phyloP scores from a whole-genome alignment of 2,888 invertebrate species.

The Limnephilus marmoratus region DNA sequence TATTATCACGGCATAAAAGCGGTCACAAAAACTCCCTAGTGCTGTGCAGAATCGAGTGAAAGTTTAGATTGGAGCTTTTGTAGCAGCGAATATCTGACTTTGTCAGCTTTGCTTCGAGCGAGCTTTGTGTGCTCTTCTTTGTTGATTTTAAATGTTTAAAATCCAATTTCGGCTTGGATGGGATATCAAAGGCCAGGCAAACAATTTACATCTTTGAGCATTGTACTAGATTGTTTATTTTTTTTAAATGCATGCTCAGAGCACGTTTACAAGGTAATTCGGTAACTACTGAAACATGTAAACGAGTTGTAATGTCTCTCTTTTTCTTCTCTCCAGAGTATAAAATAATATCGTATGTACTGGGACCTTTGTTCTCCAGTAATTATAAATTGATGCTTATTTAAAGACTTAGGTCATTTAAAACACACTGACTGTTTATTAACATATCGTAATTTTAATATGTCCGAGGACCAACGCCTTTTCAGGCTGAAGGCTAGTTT shows the following conservation, averaged over 20 bases:
- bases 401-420: too few species aligned
- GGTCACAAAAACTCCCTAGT: constrained; percentile 9
- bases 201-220: not conserved
- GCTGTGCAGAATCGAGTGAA: constrained; percentile 4
- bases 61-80: constrained; percentile 19
- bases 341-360: too few species aligned
- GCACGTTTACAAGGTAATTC: not conserved
- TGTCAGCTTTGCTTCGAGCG: constrained; percentile 10
- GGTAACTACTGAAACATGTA: not conserved
- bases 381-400: too few species aligned
- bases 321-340: too few species aligned
- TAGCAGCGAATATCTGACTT: not conserved
- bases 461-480: too few species aligned
- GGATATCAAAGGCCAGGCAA: not conserved
- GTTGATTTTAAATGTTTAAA: not conserved
- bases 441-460: too few species aligned
- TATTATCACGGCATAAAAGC: not conserved
- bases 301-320: too few species aligned
- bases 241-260: not conserved
- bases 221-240: not conserved
- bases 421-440: too few species aligned
- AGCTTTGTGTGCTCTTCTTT: not conserved
- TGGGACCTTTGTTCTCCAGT: too few species aligned
- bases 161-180: not conserved
- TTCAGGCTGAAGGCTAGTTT: too few species aligned